Percentiles rank a stretch among this genome's conserved stretches.
Conservation (phyloP, 2,113 vertebrate genomes). For the Crotophaga sulcirostris region DNA sequence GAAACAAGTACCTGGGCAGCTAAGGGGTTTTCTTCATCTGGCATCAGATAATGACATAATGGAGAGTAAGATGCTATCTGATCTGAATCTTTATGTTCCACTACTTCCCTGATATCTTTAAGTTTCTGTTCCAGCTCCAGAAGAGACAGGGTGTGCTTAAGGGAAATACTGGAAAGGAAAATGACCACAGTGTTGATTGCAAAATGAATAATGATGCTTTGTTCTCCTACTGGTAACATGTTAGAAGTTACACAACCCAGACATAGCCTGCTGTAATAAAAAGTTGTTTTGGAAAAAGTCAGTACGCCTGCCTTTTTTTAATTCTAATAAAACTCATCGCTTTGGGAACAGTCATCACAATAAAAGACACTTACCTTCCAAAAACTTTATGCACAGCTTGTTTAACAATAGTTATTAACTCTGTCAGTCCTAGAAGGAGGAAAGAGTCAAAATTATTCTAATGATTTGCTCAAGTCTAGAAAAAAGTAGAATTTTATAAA, state of each 20-base stretch:
- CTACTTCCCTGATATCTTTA: conserved; percentile 83
- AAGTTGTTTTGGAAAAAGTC: not conserved
- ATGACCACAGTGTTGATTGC: not conserved
- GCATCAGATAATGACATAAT: conserved; percentile 90
- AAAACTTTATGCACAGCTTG: conserved; percentile 88
- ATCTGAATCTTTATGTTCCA: conserved; percentile 76
- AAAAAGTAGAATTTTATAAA: not conserved
- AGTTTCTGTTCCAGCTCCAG: conserved; percentile 91
- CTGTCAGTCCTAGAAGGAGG: conserved; percentile 82
- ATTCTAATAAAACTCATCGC: not conserved
- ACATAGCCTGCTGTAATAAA: not conserved
- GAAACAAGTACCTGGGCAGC: conserved; percentile 84
- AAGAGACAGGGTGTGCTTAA: conserved; percentile 92
- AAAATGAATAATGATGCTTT: not conserved
- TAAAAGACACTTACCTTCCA: conserved; percentile 79
- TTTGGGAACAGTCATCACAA: not conserved
- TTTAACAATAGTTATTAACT: conserved; percentile 92
- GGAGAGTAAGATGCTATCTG: conserved; percentile 60
- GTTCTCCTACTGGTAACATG: not conserved
- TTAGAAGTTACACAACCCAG: not conserved
- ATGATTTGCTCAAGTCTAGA: not conserved
- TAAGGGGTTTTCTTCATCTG: conserved; percentile 90
- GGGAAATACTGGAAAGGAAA: conserved; percentile 81
- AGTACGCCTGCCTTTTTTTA: rapidly evolving
- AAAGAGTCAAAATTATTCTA: not conserved